Evolutionary conservation across 2,113 vertebrate genomes (phyloP), one percentile per base, ranked within the genome.

Genomic region (Nannobrachium achirus): DNA sequence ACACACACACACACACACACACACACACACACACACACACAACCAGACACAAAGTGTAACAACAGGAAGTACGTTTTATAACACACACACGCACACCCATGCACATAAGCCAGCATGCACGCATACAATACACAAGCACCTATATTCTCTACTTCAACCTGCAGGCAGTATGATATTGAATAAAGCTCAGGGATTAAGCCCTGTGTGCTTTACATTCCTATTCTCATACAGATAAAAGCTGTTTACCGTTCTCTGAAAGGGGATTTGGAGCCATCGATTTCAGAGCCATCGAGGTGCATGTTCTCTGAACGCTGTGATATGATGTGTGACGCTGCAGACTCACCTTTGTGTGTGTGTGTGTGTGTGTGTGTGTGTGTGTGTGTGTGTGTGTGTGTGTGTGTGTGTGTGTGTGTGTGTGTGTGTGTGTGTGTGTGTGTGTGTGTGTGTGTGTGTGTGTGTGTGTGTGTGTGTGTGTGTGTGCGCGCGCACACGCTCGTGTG

Each of bases 181-280:
- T 52, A 53, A 46, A 42, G 62, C 59, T 16, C 38, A 49, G 71
- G 67, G 77, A 75, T 75, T 79, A 75, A 62, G 18, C 25, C 14
- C 41, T 19, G 44, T 62, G 45, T 66, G 66, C 46, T 62, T 10
- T 60, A 61, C 53, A 15, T 3, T 51, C 77, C 72, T 41, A 14
- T 71, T 63, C 63, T 75, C 56, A 20, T 5, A 6, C 7, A 70
- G 76, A 75, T 75, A 59, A 75, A 63, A 71, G 77, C 63, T 40
- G 71, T 66, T 66, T 79, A 62, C 61, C 52, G 51, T 39, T 14
- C 16, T 52, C 61, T 58, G 62, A 25, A 41, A 10, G 15, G 40
- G 66, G 66, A 79, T 66, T 75, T 66, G n/a, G n/a, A n/a, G n/a
- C n/a, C n/a, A n/a, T n/a, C n/a, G n/a, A 1, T 33, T 4, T 33